Evolutionary conservation across 30 jellyfish, hydroid and myxozoan species (phyloP), one percentile per base, ranked within the genome.

Genomic region (Pelagia noctiluca): DNA sequence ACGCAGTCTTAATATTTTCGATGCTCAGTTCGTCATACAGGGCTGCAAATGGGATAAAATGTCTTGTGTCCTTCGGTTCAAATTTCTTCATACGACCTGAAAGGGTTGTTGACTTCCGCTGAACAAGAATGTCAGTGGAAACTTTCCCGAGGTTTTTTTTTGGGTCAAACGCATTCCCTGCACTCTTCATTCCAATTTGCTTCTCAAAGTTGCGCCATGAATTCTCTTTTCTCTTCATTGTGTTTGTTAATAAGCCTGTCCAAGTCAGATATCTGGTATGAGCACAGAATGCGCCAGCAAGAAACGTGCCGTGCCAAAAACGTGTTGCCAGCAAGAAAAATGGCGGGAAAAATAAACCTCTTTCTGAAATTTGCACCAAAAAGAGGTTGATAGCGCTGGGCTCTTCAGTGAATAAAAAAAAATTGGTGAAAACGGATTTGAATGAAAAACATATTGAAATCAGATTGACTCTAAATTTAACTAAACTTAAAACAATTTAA

Each of bases 1-100:
- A 73, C 4, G 85, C 85, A 28, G 4, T n/a, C 85, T 73, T 73
- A n/a, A 73, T 48, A 33, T 73, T 73, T 37, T 48, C 85, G 24
- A 73, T 1, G 22, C 46, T 23, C 18, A 73, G 52, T 26, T 29
- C 23, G 23, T 47, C 50, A 47, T 73, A 73, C n/a, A 38, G 37
- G n/a, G n/a, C n/a, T 48, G 48, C 21, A 32, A 73, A 73, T 26
- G 46, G 75, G 0, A 73, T 74, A 73, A 73, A 73, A 34, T 73
- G 75, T 48, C 75, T 30, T 47, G 75, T 37, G 36, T 73, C 73
- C 0, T 22, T 26, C 36, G 81, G 81, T 42, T 68, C 81, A 35
- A 7, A 68, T 35, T 68, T 68, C 81, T 68, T 68, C 29, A n/a
- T n/a, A n/a, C n/a, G 62, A 68, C 62, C 36, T 68, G 64, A 33